Base-by-base conservation (phyloP, 1,140 invertebrate genomes). In the Hesperophylax magnus region DNA sequence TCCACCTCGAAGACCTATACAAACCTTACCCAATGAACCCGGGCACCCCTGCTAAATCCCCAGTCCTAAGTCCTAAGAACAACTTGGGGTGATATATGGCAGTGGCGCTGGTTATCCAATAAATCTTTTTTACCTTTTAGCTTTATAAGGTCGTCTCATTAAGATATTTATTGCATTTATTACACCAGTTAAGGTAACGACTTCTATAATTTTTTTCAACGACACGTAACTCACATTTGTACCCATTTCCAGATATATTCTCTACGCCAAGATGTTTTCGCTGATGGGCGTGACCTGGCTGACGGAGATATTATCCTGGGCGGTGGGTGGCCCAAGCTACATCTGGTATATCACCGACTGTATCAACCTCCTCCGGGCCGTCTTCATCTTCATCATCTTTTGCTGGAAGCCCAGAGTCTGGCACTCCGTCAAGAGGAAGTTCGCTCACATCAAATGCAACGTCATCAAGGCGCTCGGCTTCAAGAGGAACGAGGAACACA, bases 381-480 rank as follows among this genome's bases (percentile, higher is more conserved):
- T 84, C 18, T 84, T 81, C 78, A 84, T 84, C 47, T 84, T 84
- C 69, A 65, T 80, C 20, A 81, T 84, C 9, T 84, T 84, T 65
- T 84, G 82, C 78, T 84, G 82, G 61, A 84, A 81, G 58, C 82
- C 77, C 18, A 78, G 60, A 39, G 78, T 84, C 11, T 84, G 80
- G 80, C 53, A 17, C 17, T 54, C 27, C 9, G 58, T 84, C 9
- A 84, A 80, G 47, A 82, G 58, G 52, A 75, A 75, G 9, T 75
- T 39, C 18, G 14, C 53, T n/a, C 53, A 56, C 15, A 56, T 58
- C 22, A 75, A 75, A 31, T 17, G 24, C 4, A 27, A 5, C 9
- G n/a, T 75, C 7, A 15, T 75, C 6, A 75, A 31, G 7, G 31
- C 9, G 31, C 34, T 75, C 15, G 54, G 72, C 0, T 24, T 15